These are phyloP conservation scores for Sebastes nivosus DNA, from an alignment of 2,797 vertebrate species.

Conservation along the genomic window DNA sequence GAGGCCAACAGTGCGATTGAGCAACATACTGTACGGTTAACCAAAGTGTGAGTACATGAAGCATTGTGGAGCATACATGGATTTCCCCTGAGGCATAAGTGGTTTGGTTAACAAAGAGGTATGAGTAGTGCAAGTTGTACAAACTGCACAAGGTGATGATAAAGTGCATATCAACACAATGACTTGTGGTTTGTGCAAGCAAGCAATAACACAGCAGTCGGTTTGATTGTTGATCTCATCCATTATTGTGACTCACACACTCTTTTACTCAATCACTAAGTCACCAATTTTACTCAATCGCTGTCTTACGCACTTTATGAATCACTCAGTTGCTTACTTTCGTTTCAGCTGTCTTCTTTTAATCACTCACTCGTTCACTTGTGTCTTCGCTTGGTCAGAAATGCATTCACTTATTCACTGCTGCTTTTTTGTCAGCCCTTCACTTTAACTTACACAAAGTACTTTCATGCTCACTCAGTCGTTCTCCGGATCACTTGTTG, in stretches of 20 bases:
- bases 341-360: rapidly evolving
- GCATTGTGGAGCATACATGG: not conserved
- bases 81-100: not conserved
- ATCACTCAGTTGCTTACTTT: not conserved
- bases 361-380: not conserved
- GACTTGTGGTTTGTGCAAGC: not conserved
- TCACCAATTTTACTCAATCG: not conserved
- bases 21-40: not conserved
- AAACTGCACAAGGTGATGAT: not conserved
- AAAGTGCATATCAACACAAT: not conserved
- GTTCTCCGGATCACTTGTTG: not conserved
- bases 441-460: not conserved
- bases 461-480: not conserved
- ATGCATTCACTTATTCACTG: not conserved
- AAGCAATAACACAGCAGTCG: not conserved
- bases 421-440: not conserved
- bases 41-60: not conserved
- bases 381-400: not conserved
- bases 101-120: not conserved
- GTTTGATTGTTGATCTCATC: not conserved
- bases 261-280: not conserved
- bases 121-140: not conserved
- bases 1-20: conserved; percentile 9
- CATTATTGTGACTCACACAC: not conserved
- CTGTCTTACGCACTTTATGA: not conserved